These are phyloP conservation scores for Poicephalus gulielmi DNA, from an alignment of 2,113 vertebrate genomes.

Conservation along the genomic window DNA sequence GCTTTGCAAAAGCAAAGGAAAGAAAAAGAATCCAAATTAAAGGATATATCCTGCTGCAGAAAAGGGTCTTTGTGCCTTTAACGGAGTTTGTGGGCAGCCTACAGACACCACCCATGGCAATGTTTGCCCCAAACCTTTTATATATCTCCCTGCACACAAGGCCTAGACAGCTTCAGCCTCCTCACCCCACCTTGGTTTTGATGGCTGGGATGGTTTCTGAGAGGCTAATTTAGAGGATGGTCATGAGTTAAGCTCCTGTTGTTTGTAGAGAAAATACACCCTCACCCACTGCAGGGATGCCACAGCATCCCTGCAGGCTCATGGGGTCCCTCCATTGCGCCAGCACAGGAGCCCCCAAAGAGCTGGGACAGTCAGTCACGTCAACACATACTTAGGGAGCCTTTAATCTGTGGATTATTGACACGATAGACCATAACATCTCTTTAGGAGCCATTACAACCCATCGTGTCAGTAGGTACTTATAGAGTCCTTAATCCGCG, in stretches of 20 bases:
- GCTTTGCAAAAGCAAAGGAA: neutral
- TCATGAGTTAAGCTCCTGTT: neutral
- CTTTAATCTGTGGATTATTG: conserved; percentile 62
- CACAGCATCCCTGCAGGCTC: neutral
- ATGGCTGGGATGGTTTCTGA: neutral
- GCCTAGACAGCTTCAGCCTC: neutral
- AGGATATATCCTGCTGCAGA: neutral
- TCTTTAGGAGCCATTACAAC: conserved; percentile 49
- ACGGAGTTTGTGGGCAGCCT: neutral
- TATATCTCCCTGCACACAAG: neutral
- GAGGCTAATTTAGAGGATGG: neutral
- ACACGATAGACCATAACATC: conserved; percentile 48
- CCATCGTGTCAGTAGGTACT: conserved; percentile 40
- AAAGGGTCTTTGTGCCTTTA: neutral
- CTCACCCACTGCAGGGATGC: neutral
- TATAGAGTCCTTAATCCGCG: conserved; percentile 4
- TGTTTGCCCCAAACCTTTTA: neutral
- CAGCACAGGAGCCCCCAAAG: neutral
- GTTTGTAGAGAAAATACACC: neutral
- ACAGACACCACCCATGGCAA: neutral
- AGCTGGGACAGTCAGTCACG: neutral
- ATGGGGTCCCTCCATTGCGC: neutral
- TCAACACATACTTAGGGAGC: conserved; percentile 21
- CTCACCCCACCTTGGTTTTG: neutral
- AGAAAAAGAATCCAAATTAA: neutral